These are phyloP conservation scores for Empidonax traillii DNA, from an alignment of 2,113 vertebrate genomes.

Conservation along the genomic window DNA sequence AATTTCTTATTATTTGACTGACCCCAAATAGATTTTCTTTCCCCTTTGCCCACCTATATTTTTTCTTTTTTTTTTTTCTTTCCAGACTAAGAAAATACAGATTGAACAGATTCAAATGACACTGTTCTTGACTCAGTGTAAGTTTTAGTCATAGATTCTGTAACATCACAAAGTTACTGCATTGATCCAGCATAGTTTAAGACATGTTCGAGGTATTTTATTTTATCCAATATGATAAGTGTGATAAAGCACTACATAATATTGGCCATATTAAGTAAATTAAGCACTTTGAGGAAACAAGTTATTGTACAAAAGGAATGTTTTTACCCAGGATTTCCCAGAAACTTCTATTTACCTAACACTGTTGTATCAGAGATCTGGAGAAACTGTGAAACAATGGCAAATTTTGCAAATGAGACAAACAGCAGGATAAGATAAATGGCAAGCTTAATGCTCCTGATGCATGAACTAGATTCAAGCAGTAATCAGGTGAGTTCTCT, in stretches of 20 bases:
- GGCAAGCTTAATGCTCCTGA: not conserved
- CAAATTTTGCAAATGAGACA: not conserved
- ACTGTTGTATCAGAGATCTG: accelerated
- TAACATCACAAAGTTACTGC: not conserved
- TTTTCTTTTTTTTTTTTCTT: not conserved
- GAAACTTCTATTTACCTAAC: not conserved
- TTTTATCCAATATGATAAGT: not conserved
- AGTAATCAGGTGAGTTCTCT: not conserved
- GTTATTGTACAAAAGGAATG: not conserved
- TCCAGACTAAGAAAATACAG: not conserved
- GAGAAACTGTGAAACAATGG: not conserved
- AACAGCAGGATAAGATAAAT: not conserved
- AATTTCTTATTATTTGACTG: not conserved
- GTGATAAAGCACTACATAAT: not conserved
- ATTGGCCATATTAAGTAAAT: not conserved
- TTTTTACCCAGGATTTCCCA: not conserved
- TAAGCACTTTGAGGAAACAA: not conserved
- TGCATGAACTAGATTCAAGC: not conserved
- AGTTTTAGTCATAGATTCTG: not conserved
- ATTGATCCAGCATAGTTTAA: not conserved
- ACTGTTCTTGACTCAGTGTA: not conserved
- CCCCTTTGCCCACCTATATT: not conserved
- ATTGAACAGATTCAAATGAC: not conserved
- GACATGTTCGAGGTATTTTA: not conserved
- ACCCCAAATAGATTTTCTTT: not conserved